phyloP scores from a whole-genome alignment of 2,888 invertebrate species.

The Diarsia brunnea region DNA sequence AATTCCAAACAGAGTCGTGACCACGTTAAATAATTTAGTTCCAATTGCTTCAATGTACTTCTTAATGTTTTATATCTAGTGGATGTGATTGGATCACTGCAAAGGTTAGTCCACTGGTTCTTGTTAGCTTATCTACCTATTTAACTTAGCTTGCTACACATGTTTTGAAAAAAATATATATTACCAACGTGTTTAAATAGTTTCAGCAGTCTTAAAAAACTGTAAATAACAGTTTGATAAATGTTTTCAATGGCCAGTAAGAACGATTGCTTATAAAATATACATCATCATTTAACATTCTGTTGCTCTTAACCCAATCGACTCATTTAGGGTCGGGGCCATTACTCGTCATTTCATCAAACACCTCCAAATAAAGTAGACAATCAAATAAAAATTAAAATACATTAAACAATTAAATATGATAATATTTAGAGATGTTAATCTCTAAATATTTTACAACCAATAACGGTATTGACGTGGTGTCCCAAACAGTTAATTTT shows the following conservation, averaged over 20 bases:
- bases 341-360: too few relatives aligned
- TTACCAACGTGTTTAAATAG: too few relatives aligned
- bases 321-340: too few relatives aligned
- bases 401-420: too few relatives aligned
- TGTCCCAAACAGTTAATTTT: background rate
- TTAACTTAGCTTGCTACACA: background rate
- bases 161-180: background rate
- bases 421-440: too few relatives aligned
- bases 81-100: background rate
- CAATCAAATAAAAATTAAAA: too few relatives aligned
- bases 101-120: background rate
- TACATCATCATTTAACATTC: too few relatives aligned
- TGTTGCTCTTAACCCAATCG: too few relatives aligned
- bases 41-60: constrained; percentile 17
- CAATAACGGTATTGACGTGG: background rate
- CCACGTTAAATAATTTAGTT: constrained; percentile 37
- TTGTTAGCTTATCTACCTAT: background rate
- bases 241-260: background rate
- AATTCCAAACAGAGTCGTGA: constrained; percentile 36
- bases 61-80: constrained; percentile 29
- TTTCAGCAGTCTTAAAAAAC: too few relatives aligned
- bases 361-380: too few relatives aligned
- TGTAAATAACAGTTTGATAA: background rate
- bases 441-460: background rate
- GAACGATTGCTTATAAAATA: background rate